Base-by-base conservation (phyloP, 2,888 invertebrate genomes). In the Thymelicus sylvestris region DNA sequence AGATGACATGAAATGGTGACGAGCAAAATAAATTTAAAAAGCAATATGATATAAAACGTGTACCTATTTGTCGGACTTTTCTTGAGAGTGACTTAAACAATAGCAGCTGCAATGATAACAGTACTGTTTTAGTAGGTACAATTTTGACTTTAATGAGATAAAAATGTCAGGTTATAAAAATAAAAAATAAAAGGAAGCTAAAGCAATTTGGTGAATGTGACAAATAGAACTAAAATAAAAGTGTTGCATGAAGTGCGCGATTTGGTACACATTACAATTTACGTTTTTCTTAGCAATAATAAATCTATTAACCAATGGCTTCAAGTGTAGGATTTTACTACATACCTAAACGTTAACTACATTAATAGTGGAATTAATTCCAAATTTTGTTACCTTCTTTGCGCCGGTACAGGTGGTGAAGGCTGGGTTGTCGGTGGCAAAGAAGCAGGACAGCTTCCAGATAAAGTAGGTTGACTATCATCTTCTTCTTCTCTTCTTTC, bases 61-160 rank as follows among this genome's bases (percentile, higher is more conserved):
- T 93, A 93, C 93, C 93, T 93, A 93, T 92, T 93, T 89, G 85
- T 82, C 81, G 92, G 85, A 87, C 78, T 86, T 90, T 87, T 92
- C 92, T 90, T 88, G 88, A 81, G 92, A 89, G 92, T 93, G 93
- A 91, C 92, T 93, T 92, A 93, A 91, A 83, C 93, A 93, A 93
- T 93, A 93, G 93, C 93, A 93, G 93, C 93, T 93, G 93, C 82
- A 93, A 93, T 82, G 79, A 88, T 80, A 92, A 92, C 80, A 85
- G 83, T 75, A 76, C 76, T 60, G 12, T 74, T 90, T 91, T 89
- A 91, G 85, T 90, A 80, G 83, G 80, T 83, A 86, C 82, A 83
- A 77, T 74, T 75, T 47, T 52, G 66, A 60, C 44, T 62, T 61
- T 47, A n/a, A 60, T 4, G 61, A 59, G 24, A 66, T 67, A 66